Conservation (phyloP, 2,797 vertebrate genomes). For the Botia almorhae region DNA sequence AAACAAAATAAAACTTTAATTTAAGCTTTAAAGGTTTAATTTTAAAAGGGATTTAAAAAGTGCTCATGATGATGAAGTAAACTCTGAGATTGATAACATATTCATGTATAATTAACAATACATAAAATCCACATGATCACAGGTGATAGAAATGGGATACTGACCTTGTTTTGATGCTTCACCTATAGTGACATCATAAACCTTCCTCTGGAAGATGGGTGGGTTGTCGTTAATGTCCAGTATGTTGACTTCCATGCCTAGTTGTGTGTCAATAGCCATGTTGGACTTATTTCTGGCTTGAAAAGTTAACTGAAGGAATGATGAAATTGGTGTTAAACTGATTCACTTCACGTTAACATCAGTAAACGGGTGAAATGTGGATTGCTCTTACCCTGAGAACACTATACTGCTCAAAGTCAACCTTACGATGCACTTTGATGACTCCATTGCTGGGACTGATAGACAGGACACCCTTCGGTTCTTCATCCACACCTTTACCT, state of each 20-base stretch:
- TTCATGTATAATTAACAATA: not conserved
- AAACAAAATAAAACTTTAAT: too few species aligned
- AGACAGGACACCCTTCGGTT: conserved; percentile 71
- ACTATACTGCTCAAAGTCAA: conserved; percentile 69
- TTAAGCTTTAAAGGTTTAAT: too few species aligned
- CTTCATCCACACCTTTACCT: conserved; percentile 71
- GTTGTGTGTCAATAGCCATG: conserved; percentile 58
- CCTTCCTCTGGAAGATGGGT: conserved; percentile 62
- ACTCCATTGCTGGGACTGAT: conserved; percentile 62
- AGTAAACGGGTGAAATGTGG: not conserved
- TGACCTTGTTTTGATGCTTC: conserved; percentile 71
- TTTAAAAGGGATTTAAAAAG: too few species aligned
- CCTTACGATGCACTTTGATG: conserved; percentile 60
- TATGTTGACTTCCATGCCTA: conserved; percentile 71
- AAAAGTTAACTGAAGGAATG: conserved; percentile 66
- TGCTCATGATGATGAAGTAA: not conserved
- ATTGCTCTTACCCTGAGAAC: conserved; percentile 55
- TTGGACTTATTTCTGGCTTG: conserved; percentile 60
- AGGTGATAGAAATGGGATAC: not conserved
- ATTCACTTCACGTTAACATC: not conserved
- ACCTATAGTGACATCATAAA: conserved; percentile 63
- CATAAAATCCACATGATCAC: not conserved
- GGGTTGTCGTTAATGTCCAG: conserved; percentile 79
- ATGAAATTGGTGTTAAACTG: not conserved
- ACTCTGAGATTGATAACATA: not conserved